Evolutionary conservation across 2,888 invertebrate species (phyloP).

Genomic region (Acrocera orbiculus): DNA sequence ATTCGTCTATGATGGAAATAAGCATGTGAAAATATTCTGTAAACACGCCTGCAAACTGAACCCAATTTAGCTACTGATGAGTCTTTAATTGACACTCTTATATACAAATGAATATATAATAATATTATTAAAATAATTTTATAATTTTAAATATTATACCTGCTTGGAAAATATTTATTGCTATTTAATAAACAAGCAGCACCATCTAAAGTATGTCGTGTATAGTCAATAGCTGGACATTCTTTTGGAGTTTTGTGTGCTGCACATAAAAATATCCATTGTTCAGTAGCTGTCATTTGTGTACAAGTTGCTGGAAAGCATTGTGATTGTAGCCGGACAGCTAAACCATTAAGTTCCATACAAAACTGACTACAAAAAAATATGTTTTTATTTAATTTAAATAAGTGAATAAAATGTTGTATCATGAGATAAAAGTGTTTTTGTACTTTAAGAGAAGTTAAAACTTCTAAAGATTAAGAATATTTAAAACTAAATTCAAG

Average conservation of each 20-base stretch:
- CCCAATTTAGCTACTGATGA: slow-evolving; percentile 97
- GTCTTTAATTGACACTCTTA: slow-evolving; percentile 98
- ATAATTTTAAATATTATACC: slow-evolving; percentile 36
- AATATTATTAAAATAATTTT: neutral
- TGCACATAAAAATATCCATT: slow-evolving; percentile 99
- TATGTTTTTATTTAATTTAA: neutral
- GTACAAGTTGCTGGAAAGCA: slow-evolving; percentile 94
- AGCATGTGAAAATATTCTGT: slow-evolving; percentile 98
- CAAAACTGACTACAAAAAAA: slow-evolving; percentile 72
- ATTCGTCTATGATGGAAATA: slow-evolving; percentile 94
- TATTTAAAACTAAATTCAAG: no score
- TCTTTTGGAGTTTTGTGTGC: slow-evolving; percentile 99
- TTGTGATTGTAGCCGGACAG: slow-evolving; percentile 87
- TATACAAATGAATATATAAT: no score
- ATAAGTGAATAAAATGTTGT: neutral
- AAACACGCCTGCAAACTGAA: slow-evolving; percentile 94
- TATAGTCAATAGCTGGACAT: slow-evolving; percentile 99
- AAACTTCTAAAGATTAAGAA: no score
- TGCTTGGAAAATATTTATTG: slow-evolving; percentile 99
- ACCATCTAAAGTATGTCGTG: slow-evolving; percentile 94
- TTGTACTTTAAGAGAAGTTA: neutral
- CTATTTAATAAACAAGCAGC: slow-evolving; percentile 97
- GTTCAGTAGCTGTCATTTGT: slow-evolving; percentile 99
- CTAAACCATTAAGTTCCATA: slow-evolving; percentile 97
- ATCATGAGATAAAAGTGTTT: neutral